These are phyloP conservation scores for Caenorhabditis sp. DNA, from an alignment of 2,888 invertebrate species.

Conservation along the genomic window DNA sequence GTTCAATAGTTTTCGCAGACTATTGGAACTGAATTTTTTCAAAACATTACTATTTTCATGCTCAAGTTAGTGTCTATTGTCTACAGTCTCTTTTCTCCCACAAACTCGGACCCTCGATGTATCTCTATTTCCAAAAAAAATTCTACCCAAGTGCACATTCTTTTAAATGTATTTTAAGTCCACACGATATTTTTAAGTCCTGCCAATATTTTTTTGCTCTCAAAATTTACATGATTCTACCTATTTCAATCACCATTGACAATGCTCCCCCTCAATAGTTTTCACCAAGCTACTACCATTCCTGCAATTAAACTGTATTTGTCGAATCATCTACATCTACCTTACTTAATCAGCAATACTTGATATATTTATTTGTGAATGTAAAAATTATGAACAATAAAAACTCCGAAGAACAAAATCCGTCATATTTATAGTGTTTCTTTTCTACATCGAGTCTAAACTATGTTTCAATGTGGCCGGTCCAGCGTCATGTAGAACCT, in stretches of 20 bases:
- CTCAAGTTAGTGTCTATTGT: neutral
- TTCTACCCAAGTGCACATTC: neutral
- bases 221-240: neutral
- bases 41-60: too few relatives aligned
- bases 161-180: neutral
- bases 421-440: neutral
- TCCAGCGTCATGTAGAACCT: conserved; percentile 24
- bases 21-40: too few relatives aligned
- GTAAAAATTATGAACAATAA: neutral
- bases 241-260: neutral
- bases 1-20: neutral
- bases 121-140: neutral
- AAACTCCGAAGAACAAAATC: neutral
- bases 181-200: too few relatives aligned
- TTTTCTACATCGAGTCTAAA: neutral
- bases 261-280: neutral
- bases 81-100: neutral
- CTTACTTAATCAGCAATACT: too few relatives aligned
- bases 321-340: too few relatives aligned
- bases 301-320: too few relatives aligned
- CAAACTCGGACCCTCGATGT: conserved; percentile 7
- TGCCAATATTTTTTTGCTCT: neutral
- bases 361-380: neutral
- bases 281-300: neutral
- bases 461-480: neutral